Percentiles rank a stretch among this genome's conserved stretches.
Conservation (phyloP, 35 echinoderm and acorn worm species). For the Lytechinus variegatus region DNA sequence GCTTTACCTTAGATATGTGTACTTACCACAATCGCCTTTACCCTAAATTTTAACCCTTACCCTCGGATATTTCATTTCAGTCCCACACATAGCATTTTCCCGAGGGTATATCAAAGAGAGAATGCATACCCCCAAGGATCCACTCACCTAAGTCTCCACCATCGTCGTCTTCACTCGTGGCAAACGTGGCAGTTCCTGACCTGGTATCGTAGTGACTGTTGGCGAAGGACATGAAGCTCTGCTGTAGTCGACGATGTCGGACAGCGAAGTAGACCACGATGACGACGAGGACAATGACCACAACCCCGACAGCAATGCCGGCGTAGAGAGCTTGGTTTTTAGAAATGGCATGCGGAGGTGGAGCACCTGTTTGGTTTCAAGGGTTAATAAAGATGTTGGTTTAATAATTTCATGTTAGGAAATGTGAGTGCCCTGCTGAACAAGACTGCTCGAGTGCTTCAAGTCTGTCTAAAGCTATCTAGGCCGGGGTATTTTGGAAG, state of each 20-base stretch:
- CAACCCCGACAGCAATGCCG: slow-evolving; percentile 36
- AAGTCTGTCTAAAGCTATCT: too few species aligned
- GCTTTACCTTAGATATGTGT: neutral
- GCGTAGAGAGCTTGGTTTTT: slow-evolving; percentile 33
- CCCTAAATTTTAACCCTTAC: too few species aligned
- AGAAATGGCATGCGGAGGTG: neutral
- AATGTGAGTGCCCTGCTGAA: too few species aligned
- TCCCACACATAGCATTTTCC: neutral
- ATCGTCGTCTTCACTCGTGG: slow-evolving; percentile 58
- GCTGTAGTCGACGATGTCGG: slow-evolving; percentile 85
- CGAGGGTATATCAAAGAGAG: neutral
- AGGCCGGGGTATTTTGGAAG: too few species aligned
- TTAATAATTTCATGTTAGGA: too few species aligned
- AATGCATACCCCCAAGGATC: neutral
- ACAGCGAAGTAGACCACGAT: slow-evolving; percentile 80
- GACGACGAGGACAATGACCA: slow-evolving; percentile 68
- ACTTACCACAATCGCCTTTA: too few species aligned
- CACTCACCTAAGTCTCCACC: slow-evolving; percentile 74
- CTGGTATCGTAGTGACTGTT: slow-evolving; percentile 99
- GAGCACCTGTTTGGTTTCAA: neutral
- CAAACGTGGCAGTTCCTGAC: slow-evolving; percentile 88
- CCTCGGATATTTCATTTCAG: neutral
- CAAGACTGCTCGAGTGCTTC: too few species aligned
- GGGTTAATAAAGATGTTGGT: too few species aligned
- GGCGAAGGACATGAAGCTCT: slow-evolving; percentile 97